Evolutionary conservation across 1,140 invertebrate genomes (phyloP), one percentile per base, ranked within the genome.

Genomic region (Drosophila nikananu): DNA sequence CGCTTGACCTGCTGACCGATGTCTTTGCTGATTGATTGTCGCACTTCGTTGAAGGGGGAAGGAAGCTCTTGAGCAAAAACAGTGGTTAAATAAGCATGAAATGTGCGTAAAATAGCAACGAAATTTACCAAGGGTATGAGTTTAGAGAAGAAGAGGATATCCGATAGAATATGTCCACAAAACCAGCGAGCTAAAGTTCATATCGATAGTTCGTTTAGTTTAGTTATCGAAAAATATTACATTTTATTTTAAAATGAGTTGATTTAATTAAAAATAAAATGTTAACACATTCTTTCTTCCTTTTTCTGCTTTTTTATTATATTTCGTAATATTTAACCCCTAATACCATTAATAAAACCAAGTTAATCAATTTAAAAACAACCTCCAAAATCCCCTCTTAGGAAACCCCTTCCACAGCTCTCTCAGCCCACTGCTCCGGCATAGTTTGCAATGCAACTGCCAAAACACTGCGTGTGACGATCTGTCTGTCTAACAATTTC

Each of bases 11-110:
- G 66, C 72, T 62, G 77, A 77, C 79, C 74, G 27, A 55, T 19
- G 27, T 60, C 65, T 35, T 64, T 71, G 61, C 68, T 78, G 80
- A 83, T 87, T 80, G 84, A 87, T 83, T 83, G 82, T 78, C 68
- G 73, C 82, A 81, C 66, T 59, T 72, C 46, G 67, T 57, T 70
- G 60, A 68, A 59, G 73, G 42, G 30, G 37, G 12, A 15, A 23
- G 44, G 44, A 27, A 49, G 32, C 15, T 13, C 32, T 25, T 17
- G 21, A 15, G 35, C 15, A 39, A 17, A 9, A 13, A 86, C 78
- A 73, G 66, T 80, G 60, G 51, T 15, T n/a, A 7, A 12, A 35
- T 27, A 3, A 19, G 19, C 1, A 9, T 3, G 4, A 49, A 48
- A 55, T 55, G 23, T 1, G 2, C 13, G 8, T 3, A 15, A 51